A percentile compares a stretch with the other conserved stretches of the same genome.
These are phyloP conservation scores for Anarrhichthys ocellatus DNA, from an alignment of 2,113 vertebrate genomes.

Conservation along the genomic window DNA sequence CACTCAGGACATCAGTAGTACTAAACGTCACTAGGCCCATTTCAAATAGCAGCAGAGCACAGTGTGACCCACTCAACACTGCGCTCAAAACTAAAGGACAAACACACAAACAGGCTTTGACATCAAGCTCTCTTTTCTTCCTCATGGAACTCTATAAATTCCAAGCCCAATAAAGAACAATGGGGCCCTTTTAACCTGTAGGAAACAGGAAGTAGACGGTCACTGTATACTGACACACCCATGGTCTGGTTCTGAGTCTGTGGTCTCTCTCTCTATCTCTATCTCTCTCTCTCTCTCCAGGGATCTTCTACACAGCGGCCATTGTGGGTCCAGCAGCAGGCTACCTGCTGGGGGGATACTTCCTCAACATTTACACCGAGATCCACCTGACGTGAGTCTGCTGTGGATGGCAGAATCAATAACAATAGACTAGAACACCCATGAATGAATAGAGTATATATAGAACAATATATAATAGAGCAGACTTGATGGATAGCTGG, in stretches of 20 bases:
- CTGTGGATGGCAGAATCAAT: not conserved
- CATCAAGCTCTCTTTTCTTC: not conserved
- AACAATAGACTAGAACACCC: not conserved
- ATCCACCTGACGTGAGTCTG: constrained; percentile 87
- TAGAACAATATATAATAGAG: not conserved
- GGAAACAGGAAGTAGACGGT: constrained; percentile 55
- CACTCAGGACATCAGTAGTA: not conserved
- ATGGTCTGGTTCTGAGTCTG: constrained; percentile 34
- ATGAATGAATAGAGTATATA: not conserved
- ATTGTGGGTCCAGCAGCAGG: constrained; percentile 95
- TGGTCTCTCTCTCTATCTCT: not conserved
- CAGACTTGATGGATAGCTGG: not conserved
- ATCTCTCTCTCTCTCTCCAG: constrained; percentile 70
- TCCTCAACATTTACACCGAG: constrained; percentile 94
- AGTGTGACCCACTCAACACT: not conserved
- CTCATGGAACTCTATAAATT: constrained; percentile 4
- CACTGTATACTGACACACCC: constrained; percentile 43
- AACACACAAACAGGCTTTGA: not conserved
- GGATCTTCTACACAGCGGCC: constrained; percentile 95
- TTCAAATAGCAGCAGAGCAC: constrained; percentile 49
- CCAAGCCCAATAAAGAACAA: constrained; percentile 42
- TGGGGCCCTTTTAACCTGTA: constrained; percentile 47
- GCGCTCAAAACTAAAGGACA: not conserved
- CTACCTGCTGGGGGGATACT: constrained; percentile 94
- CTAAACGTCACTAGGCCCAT: not conserved